Evolutionary conservation across 2,113 vertebrate species (phyloP).

Genomic region (Cairina moschata): DNA sequence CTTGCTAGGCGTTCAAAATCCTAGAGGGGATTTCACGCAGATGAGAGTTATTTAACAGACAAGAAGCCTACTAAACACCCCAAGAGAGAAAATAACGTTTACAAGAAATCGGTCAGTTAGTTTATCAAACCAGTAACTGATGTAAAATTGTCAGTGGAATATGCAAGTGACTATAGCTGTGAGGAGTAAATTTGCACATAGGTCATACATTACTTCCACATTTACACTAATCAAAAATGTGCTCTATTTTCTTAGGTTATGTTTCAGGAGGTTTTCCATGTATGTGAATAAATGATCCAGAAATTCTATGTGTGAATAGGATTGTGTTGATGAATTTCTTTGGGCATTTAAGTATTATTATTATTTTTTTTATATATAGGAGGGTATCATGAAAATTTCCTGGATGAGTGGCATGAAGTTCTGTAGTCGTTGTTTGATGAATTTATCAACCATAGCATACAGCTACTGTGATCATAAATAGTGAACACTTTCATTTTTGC

Average conservation of each 20-base stretch:
- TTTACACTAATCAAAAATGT: slow-evolving; percentile 45
- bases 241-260: neutral
- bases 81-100: slow-evolving; percentile 51
- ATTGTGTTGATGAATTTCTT: neutral
- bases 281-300: neutral
- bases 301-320: neutral
- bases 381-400: neutral
- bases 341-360: neutral
- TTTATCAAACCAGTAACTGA: slow-evolving; percentile 3
- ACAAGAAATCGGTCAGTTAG: slow-evolving; percentile 1
- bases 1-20: neutral
- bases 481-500: neutral
- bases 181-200: neutral
- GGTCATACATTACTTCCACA: neutral
- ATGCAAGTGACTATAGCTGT: neutral
- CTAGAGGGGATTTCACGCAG: neutral
- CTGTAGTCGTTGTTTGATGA: neutral
- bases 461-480: neutral
- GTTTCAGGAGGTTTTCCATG: neutral
- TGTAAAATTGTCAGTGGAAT: slow-evolving; percentile 28
- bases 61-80: neutral
- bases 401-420: neutral
- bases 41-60: neutral
- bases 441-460: neutral
- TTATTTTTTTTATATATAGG: neutral